These are phyloP conservation scores for Belonocnema kinseyi DNA, from an alignment of 1,140 invertebrate genomes.

Conservation along the genomic window DNA sequence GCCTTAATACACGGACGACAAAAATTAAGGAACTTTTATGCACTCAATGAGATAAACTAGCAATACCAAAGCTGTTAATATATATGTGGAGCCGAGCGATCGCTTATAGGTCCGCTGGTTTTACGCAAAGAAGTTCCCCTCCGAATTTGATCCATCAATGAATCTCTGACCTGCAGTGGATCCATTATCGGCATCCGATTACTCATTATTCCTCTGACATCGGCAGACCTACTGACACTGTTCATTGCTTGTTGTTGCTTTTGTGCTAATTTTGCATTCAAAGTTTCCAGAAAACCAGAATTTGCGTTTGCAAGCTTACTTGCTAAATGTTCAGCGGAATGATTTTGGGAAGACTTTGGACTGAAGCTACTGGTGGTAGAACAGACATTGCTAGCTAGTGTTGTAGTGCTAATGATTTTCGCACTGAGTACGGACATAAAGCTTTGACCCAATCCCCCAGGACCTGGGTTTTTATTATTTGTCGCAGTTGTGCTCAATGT, in stretches of 20 bases:
- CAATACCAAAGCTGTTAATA: constrained; percentile 69
- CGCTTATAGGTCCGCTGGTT: constrained; percentile 79
- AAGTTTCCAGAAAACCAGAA: constrained; percentile 82
- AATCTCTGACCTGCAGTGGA: constrained; percentile 78
- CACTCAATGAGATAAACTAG: not conserved
- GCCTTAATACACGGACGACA: too few species aligned
- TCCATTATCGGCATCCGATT: constrained; percentile 74
- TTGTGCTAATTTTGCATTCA: constrained; percentile 84
- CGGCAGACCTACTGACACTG: constrained; percentile 81
- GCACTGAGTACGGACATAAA: constrained; percentile 85
- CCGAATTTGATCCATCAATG: constrained; percentile 93
- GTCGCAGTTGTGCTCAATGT: constrained; percentile 62
- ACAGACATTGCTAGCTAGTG: constrained; percentile 53
- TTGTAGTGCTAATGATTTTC: constrained; percentile 77
- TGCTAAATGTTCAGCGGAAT: constrained; percentile 53
- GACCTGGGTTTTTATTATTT: constrained; percentile 58
- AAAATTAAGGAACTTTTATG: constrained; percentile 43
- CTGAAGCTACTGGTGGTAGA: constrained; percentile 65
- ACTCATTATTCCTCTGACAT: constrained; percentile 81
- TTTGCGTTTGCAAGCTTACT: constrained; percentile 70
- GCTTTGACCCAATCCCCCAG: constrained; percentile 77
- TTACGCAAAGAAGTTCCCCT: constrained; percentile 86
- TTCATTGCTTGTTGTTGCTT: constrained; percentile 74
- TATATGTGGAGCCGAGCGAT: constrained; percentile 83
- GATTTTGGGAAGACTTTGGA: constrained; percentile 63